phyloP scores from a whole-genome alignment of 2,797 vertebrate genomes.

The Philypnodon macrostomus region DNA sequence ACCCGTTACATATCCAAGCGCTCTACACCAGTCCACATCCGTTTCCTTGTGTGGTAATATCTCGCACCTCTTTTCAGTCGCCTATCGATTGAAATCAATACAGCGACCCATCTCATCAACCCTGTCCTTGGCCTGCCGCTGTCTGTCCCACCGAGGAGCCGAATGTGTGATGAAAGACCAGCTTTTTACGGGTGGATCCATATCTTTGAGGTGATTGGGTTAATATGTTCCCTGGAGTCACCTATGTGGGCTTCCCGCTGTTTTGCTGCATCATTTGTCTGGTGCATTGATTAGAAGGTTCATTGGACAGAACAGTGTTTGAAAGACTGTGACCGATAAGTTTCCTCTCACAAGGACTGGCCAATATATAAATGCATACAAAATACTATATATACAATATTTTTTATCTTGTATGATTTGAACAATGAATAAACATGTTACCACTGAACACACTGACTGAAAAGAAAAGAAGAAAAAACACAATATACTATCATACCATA shows the following conservation, averaged over 20 bases:
- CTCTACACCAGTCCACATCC: slow-evolving; percentile 47
- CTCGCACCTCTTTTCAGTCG: slow-evolving; percentile 38
- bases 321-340: no score
- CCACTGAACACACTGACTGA: no score
- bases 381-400: no score
- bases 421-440: no score
- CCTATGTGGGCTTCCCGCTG: slow-evolving; percentile 35
- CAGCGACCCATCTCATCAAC: slow-evolving; percentile 65
- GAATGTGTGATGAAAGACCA: slow-evolving; percentile 41
- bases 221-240: slow-evolving; percentile 41
- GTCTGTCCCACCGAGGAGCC: slow-evolving; percentile 31
- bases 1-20: slow-evolving; percentile 36
- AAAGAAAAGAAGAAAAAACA: no score
- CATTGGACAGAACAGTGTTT: slow-evolving; percentile 30
- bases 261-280: slow-evolving; percentile 49
- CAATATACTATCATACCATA: no score
- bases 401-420: no score
- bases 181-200: slow-evolving; percentile 46
- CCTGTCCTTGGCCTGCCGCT: slow-evolving; percentile 54
- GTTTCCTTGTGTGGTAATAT: slow-evolving; percentile 48
- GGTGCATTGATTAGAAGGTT: slow-evolving; percentile 49
- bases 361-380: no score
- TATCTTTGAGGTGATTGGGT: slow-evolving; percentile 55
- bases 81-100: slow-evolving; percentile 72
- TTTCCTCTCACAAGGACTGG: no score